Conservation (phyloP, 2,888 invertebrate genomes). For the Pediacus dermestoides region DNA sequence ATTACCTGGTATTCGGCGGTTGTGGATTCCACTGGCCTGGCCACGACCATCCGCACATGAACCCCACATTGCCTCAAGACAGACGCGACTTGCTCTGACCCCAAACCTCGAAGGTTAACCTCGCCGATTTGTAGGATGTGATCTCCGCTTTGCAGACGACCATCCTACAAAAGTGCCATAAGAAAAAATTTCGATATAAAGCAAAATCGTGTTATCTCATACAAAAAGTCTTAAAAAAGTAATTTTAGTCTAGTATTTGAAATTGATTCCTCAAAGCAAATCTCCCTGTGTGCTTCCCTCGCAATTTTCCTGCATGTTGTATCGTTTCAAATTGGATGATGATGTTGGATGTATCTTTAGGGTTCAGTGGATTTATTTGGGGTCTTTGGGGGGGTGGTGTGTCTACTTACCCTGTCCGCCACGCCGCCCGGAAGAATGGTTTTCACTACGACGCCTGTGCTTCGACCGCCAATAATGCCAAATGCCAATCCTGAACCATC, state of each 20-base stretch:
- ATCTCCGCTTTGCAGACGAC: conserved; percentile 92
- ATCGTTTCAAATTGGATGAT: background rate
- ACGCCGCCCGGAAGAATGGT: conserved; percentile 91
- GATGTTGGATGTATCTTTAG: background rate
- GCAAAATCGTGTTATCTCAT: background rate
- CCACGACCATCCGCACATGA: conserved; percentile 82
- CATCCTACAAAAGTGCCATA: conserved; percentile 64
- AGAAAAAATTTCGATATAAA: background rate
- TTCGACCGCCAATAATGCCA: conserved; percentile 88
- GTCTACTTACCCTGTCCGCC: conserved; percentile 74
- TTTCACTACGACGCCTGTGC: conserved; percentile 92
- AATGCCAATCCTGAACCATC: conserved; percentile 91
- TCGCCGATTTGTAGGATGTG: conserved; percentile 95
- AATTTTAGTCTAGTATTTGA: too few species aligned
- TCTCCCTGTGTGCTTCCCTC: too few species aligned
- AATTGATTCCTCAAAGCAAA: too few species aligned
- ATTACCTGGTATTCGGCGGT: conserved; percentile 58
- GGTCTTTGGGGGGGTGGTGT: background rate
- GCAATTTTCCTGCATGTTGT: too few species aligned
- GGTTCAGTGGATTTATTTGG: conserved; percentile 1
- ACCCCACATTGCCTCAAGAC: conserved; percentile 86
- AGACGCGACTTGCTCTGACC: conserved; percentile 90
- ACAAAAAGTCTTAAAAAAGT: too few species aligned
- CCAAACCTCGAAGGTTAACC: conserved; percentile 93
- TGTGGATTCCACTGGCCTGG: conserved; percentile 71